A percentile compares a stretch with the other conserved stretches of the same genome.
These are phyloP conservation scores for Micropterix aruncella DNA, from an alignment of 2,888 invertebrate species.

Conservation along the genomic window DNA sequence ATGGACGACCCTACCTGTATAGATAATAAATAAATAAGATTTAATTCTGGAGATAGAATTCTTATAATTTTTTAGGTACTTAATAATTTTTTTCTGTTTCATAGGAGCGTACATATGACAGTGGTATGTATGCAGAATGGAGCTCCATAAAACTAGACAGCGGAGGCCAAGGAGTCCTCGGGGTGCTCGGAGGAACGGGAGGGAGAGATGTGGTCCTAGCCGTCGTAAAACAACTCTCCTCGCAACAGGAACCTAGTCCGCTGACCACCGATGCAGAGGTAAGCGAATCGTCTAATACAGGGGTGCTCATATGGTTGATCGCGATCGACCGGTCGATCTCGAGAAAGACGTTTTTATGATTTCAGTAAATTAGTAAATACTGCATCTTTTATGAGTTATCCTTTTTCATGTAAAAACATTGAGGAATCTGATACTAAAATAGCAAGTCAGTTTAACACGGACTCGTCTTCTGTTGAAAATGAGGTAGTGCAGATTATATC, in stretches of 20 bases:
- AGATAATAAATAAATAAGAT: slow-evolving; percentile 1
- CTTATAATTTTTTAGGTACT: slow-evolving; percentile 2
- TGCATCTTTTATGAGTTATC: too few species aligned
- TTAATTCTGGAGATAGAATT: slow-evolving; percentile 4
- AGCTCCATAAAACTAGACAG: slow-evolving; percentile 61
- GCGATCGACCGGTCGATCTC: too few species aligned
- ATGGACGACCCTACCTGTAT: slow-evolving; percentile 1
- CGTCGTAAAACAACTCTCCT: slow-evolving; percentile 68
- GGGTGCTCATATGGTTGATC: too few species aligned
- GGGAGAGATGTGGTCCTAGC: slow-evolving; percentile 72
- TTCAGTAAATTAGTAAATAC: too few species aligned
- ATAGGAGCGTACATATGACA: slow-evolving; percentile 45
- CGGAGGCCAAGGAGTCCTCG: slow-evolving; percentile 60
- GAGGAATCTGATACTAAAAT: too few species aligned
- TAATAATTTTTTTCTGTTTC: slow-evolving; percentile 9
- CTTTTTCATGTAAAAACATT: too few species aligned
- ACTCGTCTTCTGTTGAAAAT: too few species aligned
- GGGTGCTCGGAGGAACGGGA: slow-evolving; percentile 55
- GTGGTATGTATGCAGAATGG: slow-evolving; percentile 78
- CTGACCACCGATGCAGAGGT: slow-evolving; percentile 77
- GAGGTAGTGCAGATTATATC: too few species aligned
- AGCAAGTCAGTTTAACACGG: too few species aligned
- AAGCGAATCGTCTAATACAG: too few species aligned
- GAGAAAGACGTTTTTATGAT: too few species aligned
- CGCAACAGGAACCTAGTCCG: slow-evolving; percentile 72